These are phyloP conservation scores for Lethocerus indicus DNA, from an alignment of 1,140 invertebrate genomes.

Conservation along the genomic window DNA sequence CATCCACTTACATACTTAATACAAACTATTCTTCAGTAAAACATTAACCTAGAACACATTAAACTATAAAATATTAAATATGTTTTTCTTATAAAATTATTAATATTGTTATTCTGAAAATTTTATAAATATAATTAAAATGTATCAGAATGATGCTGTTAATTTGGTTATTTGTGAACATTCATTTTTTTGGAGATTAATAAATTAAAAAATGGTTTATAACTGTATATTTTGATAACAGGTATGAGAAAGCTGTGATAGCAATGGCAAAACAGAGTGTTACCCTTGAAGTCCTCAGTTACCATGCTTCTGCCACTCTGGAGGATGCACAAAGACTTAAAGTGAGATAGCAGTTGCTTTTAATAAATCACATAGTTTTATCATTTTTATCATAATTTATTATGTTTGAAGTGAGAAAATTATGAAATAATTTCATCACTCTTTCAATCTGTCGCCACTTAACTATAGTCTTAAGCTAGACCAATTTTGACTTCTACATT, in stretches of 20 bases:
- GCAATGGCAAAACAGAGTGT: slow-evolving; percentile 92
- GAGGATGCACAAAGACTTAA: slow-evolving; percentile 71
- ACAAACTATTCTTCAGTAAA: no score
- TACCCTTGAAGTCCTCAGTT: slow-evolving; percentile 86
- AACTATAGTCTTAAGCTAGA: no score
- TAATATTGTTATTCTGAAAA: not conserved
- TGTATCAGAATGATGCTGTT: no score
- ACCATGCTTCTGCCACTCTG: slow-evolving; percentile 81
- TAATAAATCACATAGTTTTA: no score
- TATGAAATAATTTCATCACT: no score
- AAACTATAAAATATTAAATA: not conserved
- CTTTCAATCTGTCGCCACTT: no score
- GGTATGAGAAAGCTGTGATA: slow-evolving; percentile 81
- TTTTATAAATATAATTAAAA: no score
- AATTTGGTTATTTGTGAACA: not conserved
- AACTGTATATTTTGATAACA: slow-evolving; percentile 18
- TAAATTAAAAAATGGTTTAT: not conserved
- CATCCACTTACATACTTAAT: no score
- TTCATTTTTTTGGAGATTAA: not conserved
- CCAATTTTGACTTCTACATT: no score
- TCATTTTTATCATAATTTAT: no score
- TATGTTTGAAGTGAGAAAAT: no score
- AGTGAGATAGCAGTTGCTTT: no score
- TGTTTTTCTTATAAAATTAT: not conserved
- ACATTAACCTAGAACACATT: not conserved